Conservation (phyloP, 2,797 vertebrate species). For the Crypturellus tataupa region DNA sequence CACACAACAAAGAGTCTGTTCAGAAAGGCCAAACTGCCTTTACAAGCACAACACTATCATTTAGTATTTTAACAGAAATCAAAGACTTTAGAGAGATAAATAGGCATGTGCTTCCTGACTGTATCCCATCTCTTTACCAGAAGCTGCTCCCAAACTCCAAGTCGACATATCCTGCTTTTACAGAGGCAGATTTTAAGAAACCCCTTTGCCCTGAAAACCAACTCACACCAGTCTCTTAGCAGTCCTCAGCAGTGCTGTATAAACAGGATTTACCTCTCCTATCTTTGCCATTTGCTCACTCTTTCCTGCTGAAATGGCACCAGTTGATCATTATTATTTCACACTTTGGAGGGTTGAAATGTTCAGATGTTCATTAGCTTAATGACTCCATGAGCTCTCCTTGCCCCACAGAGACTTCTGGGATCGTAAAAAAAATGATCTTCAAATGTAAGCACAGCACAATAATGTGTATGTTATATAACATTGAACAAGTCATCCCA, state of each 20-base stretch:
- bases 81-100: neutral
- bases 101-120: neutral
- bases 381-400: neutral
- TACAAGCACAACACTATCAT: neutral
- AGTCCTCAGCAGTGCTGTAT: neutral
- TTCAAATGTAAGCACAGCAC: neutral
- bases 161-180: neutral
- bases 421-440: no score
- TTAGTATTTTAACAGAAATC: neutral
- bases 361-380: constrained; percentile 37
- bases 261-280: constrained; percentile 5
- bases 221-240: constrained; percentile 16
- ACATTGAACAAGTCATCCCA: neutral
- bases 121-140: neutral
- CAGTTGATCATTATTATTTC: constrained; percentile 51
- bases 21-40: neutral
- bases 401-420: constrained; percentile 17
- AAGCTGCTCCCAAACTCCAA: neutral
- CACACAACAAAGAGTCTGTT: neutral
- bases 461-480: neutral
- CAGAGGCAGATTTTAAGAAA: constrained; percentile 45
- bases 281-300: constrained; percentile 37
- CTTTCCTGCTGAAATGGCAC: constrained; percentile 40
- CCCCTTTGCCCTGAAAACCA: constrained; percentile 15
- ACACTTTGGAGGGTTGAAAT: constrained; percentile 46